Evolutionary conservation across 35 echinoderm and acorn worm species (phyloP).

Genomic region (Eucidaris tribuloides): DNA sequence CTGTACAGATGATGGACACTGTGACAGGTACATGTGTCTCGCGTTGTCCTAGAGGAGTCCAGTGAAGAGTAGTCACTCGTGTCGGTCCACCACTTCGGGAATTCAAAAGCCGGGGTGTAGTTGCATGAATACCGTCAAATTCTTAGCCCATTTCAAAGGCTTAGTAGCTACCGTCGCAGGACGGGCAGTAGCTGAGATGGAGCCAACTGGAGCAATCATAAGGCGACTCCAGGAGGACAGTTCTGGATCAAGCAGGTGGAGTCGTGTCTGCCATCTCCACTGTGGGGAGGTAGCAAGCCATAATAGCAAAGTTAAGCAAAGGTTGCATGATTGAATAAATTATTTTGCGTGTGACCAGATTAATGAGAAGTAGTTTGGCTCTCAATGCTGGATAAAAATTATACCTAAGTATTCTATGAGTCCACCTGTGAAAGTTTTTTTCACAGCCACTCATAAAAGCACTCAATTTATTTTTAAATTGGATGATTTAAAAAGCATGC

Average conservation of each 20-base stretch:
- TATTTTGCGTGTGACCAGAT: no score
- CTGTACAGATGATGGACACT: background rate
- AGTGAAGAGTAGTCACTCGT: background rate
- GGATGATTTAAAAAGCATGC: no score
- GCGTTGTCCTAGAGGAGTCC: background rate
- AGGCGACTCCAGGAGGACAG: constrained; percentile 18
- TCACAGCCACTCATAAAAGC: no score
- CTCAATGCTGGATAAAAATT: no score
- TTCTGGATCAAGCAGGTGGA: constrained; percentile 35
- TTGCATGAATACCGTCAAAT: background rate
- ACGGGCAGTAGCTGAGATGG: background rate
- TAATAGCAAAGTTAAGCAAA: no score
- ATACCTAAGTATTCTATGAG: no score
- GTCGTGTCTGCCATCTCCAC: constrained; percentile 3
- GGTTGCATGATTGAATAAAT: no score
- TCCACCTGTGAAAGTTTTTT: no score
- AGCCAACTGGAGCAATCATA: background rate
- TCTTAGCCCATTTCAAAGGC: constrained; percentile 44
- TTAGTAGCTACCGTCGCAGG: constrained; percentile 44
- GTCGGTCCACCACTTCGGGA: background rate
- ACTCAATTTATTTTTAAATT: no score
- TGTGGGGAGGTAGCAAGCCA: background rate
- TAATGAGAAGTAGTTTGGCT: no score
- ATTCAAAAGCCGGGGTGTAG: background rate
- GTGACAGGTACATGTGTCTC: background rate